These are phyloP conservation scores for Nebria ingens DNA, from an alignment of 1,140 invertebrate species.

Conservation along the genomic window DNA sequence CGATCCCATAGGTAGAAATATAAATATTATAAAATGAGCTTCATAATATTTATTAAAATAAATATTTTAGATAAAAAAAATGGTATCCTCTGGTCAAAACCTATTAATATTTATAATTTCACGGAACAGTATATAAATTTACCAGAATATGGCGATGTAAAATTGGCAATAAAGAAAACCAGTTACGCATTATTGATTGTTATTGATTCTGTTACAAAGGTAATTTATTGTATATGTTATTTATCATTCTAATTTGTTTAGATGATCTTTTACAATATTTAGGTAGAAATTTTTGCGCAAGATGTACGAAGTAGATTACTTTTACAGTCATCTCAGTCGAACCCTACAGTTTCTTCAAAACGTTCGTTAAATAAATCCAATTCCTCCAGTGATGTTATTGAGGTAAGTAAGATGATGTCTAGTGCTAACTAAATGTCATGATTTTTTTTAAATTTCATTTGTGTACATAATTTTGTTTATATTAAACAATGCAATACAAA, in stretches of 20 bases:
- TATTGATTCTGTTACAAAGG: constrained; percentile 51
- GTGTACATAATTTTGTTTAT: constrained; percentile 8
- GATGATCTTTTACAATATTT: constrained; percentile 16
- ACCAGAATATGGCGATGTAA: constrained; percentile 56
- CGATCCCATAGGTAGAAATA: constrained; percentile 19
- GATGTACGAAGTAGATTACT: constrained; percentile 39
- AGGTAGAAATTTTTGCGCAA: constrained; percentile 57
- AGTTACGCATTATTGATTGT: constrained; percentile 45
- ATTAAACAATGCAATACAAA: background rate
- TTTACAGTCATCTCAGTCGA: background rate
- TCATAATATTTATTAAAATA: background rate
- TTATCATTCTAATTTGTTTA: constrained; percentile 1
- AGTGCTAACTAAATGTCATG: background rate
- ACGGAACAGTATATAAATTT: constrained; percentile 56
- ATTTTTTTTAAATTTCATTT: constrained; percentile 7
- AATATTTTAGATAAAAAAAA: constrained; percentile 11
- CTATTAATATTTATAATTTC: constrained; percentile 36
- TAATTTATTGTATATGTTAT: constrained; percentile 19
- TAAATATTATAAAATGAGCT: constrained; percentile 14
- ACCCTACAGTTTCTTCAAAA: background rate
- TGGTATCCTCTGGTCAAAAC: constrained; percentile 37
- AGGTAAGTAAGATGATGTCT: too few species aligned
- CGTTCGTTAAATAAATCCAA: too few species aligned
- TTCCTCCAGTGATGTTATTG: too few species aligned
- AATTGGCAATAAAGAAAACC: constrained; percentile 48